phyloP scores from a whole-genome alignment of 2,113 vertebrate species.

The Hippocampus barbouri region DNA sequence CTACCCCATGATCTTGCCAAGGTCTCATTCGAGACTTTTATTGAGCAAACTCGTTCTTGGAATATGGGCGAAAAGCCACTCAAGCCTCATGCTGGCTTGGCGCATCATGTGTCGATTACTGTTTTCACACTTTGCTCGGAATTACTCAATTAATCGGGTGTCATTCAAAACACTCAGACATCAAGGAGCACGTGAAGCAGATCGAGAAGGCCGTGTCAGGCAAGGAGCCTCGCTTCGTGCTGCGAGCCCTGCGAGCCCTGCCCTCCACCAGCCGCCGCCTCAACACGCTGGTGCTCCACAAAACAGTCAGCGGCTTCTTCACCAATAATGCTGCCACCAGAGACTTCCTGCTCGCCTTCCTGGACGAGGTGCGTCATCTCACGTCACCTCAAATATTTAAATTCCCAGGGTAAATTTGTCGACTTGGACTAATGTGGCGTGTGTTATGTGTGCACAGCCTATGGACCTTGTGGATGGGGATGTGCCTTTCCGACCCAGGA shows the following conservation, averaged over 20 bases:
- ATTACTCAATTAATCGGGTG: not conserved
- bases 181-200: slow-evolving; percentile 95
- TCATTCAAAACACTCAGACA: slow-evolving; percentile 69
- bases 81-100: no score
- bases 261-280: slow-evolving; percentile 93
- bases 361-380: slow-evolving; percentile 81
- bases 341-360: slow-evolving; percentile 85
- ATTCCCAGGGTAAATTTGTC: no score
- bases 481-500: slow-evolving; percentile 87
- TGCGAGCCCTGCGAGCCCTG: slow-evolving; percentile 84
- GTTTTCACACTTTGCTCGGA: not conserved
- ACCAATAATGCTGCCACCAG: slow-evolving; percentile 80
- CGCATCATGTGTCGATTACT: no score
- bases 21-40: no score
- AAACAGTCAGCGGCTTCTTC: slow-evolving; percentile 88
- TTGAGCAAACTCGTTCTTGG: no score
- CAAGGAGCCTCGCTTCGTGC: slow-evolving; percentile 93
- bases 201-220: slow-evolving; percentile 93
- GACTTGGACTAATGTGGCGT: not conserved
- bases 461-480: slow-evolving; percentile 90
- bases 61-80: no score
- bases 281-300: slow-evolving; percentile 89
- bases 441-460: slow-evolving; percentile 67
- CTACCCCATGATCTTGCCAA: no score
- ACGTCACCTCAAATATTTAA: no score